phyloP scores from a whole-genome alignment of 2,797 vertebrate species.

The Pseudochaenichthys georgianus region DNA sequence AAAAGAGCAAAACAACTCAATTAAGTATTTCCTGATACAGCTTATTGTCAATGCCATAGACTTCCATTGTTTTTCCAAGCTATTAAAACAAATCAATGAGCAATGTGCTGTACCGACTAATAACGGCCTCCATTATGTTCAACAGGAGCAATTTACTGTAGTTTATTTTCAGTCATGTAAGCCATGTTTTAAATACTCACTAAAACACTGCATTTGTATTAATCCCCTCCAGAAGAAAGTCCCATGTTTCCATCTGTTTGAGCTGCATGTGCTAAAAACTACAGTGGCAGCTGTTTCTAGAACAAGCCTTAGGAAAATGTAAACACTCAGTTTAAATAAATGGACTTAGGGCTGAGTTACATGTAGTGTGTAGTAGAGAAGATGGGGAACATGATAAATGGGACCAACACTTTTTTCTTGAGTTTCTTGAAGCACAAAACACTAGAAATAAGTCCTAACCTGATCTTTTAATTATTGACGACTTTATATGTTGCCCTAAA shows the following conservation, averaged over 20 bases:
- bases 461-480: neutral
- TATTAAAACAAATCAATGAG: neutral
- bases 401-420: neutral
- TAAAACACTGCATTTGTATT: neutral
- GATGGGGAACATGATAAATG: neutral
- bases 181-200: neutral
- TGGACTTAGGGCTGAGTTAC: neutral
- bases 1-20: neutral
- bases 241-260: neutral
- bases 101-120: neutral
- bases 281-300: neutral
- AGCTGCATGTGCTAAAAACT: neutral
- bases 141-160: neutral
- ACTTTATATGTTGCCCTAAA: neutral
- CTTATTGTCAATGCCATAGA: neutral
- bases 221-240: neutral
- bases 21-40: neutral
- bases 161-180: neutral
- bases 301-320: neutral
- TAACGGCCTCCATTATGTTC: neutral
- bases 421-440: neutral
- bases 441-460: neutral
- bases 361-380: neutral
- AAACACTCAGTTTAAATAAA: neutral
- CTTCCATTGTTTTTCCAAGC: neutral